phyloP scores from a whole-genome alignment of 2,888 invertebrate species.

The Drosophila meridionalis region DNA sequence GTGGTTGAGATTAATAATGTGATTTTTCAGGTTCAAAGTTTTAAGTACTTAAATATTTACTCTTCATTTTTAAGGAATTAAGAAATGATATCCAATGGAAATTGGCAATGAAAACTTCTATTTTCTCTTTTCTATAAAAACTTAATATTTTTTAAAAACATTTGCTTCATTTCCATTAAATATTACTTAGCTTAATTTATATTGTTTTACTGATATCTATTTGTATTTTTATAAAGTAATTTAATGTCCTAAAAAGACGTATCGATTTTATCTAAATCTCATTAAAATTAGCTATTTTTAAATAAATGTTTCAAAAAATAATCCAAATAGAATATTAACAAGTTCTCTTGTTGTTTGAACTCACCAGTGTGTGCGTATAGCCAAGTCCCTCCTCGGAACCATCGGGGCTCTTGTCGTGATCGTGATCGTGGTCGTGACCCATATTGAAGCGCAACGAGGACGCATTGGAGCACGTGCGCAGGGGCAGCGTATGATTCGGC shows the following conservation, averaged over 20 bases:
- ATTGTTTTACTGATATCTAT: no score
- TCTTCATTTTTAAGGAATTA: not conserved
- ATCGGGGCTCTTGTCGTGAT: conserved; percentile 47
- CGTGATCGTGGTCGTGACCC: conserved; percentile 55
- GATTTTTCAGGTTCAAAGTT: not conserved
- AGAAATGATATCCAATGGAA: no score
- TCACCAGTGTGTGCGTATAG: conserved; percentile 82
- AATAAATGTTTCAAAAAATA: not conserved
- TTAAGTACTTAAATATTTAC: not conserved
- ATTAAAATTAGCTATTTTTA: not conserved
- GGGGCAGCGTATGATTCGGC: conserved; percentile 55
- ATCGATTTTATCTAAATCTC: no score
- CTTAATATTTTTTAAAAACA: no score
- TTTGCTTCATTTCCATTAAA: no score
- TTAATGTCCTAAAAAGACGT: no score
- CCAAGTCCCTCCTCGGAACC: conserved; percentile 81
- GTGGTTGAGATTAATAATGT: not conserved
- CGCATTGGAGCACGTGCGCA: conserved; percentile 71
- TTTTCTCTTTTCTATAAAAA: no score
- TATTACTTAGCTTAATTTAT: no score
- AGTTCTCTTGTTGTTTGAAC: conserved; percentile 26
- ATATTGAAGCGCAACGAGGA: conserved; percentile 66
- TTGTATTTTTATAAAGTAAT: no score
- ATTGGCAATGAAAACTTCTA: no score
- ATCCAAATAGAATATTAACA: not conserved